Base-by-base conservation (phyloP, 2,888 invertebrate genomes). In the Aporophyla nigra region DNA sequence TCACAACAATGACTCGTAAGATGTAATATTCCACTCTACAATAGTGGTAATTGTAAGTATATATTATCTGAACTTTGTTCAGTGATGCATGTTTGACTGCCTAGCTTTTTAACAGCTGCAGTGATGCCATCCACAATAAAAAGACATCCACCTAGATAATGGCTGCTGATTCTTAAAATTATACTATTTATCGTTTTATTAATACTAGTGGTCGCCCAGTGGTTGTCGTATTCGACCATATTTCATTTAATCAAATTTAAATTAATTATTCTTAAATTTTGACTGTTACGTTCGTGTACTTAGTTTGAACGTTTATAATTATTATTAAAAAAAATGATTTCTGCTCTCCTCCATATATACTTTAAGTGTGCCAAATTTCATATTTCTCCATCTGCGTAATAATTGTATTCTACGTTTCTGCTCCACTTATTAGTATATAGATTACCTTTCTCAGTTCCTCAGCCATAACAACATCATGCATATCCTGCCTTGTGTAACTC, bases 361-460 rank as follows among this genome's bases (percentile, higher is more conserved):
- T 33, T 33, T 2, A 33, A 33, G 2, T 33, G 33, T 33, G 33
- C 33, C 33, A 33, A 33, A 33, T 33, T 33, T 33, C 33, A 33
- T 33, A 33, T 3, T 33, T 33, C 3, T 33, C 33, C 33, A 33
- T 33, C 33, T 3, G 33, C 3, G 33, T 33, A 33, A 33, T 33
- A 33, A 33, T 33, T 33, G 33, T 33, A 33, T 33, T 2, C 33
- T 33, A 33, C 3, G 3, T 33, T 33, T 33, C 33, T 33, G 33
- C 33, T 33, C 33, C 33, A 33, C 33, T 33, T 33, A 33, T 33
- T 33, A 33, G 3, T 33, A 33, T 33, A 33, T 33, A 33, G 33
- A 33, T 43, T 74, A 97, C 97, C 96, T 98, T 98, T 71, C 98
- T 95, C 76, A 98, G 94, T 91, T 98, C 98, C 91, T 98, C 98